Percentiles rank a stretch among this genome's conserved stretches.
phyloP scores from a whole-genome alignment of 1,140 invertebrate genomes.

The Papilio helenus region DNA sequence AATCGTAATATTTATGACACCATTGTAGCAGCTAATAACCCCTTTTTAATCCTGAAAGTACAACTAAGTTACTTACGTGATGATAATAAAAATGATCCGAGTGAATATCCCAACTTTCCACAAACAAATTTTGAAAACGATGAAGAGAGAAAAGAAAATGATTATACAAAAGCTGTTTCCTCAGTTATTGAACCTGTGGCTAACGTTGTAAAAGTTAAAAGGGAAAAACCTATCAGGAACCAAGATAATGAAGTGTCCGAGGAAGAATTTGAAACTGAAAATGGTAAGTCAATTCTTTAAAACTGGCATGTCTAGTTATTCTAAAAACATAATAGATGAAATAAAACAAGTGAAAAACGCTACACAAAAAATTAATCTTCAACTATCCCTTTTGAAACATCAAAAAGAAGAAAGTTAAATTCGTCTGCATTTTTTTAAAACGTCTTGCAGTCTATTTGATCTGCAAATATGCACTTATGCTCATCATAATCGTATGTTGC shows the following conservation, averaged over 20 bases:
- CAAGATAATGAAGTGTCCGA: constrained; percentile 17
- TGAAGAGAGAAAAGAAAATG: constrained; percentile 31
- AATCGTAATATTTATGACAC: constrained; percentile 49
- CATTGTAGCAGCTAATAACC: constrained; percentile 54
- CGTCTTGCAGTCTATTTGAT: too few species aligned
- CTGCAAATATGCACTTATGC: too few species aligned
- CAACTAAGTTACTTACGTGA: constrained; percentile 65
- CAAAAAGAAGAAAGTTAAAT: too few species aligned
- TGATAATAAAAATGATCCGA: constrained; percentile 51
- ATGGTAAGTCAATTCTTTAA: not conserved
- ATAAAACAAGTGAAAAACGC: not conserved
- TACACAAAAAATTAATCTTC: too few species aligned
- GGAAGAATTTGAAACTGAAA: not conserved
- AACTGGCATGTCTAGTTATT: not conserved
- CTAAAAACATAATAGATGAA: not conserved
- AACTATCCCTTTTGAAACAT: not conserved
- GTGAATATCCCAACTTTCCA: constrained; percentile 47
- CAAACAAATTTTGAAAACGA: constrained; percentile 46
- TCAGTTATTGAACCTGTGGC: not conserved
- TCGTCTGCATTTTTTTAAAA: too few species aligned
- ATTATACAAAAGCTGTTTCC: not conserved
- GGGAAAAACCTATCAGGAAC: constrained; percentile 11
- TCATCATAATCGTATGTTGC: not conserved
- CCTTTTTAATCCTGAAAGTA: constrained; percentile 72
- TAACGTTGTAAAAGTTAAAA: constrained; percentile 20